These are phyloP conservation scores for Timema podura DNA, from an alignment of 2,888 invertebrate genomes.

Conservation along the genomic window DNA sequence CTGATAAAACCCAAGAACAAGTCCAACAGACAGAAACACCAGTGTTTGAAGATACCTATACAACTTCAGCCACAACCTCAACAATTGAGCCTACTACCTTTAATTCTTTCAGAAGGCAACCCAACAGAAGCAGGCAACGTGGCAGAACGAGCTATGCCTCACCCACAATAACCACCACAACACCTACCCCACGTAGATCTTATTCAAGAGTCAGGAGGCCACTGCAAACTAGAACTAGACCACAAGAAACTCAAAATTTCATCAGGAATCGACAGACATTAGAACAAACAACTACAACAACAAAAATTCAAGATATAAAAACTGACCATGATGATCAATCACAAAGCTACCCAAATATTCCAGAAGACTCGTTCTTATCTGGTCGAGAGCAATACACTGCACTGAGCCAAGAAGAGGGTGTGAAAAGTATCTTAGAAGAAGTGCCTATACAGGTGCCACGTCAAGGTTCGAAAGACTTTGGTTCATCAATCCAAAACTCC, in stretches of 20 bases:
- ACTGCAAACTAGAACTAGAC: conserved; percentile 35
- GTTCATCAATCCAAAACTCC: neutral
- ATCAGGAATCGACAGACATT: conserved; percentile 43
- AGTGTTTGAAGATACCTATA: neutral
- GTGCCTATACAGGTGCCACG: too few species aligned
- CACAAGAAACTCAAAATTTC: too few species aligned
- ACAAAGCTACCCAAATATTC: too few species aligned
- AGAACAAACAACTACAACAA: conserved; percentile 36
- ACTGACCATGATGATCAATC: conserved; percentile 37
- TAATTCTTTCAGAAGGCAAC: conserved; percentile 6
- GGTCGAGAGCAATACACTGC: too few species aligned
- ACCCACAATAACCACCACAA: conserved; percentile 24
- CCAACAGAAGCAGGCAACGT: conserved; percentile 8
- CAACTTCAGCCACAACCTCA: conserved; percentile 9
- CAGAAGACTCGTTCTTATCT: too few species aligned
- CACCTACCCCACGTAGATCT: conserved; percentile 34
- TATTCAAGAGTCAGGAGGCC: conserved; percentile 39
- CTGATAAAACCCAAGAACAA: too few species aligned
- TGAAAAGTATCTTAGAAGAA: too few species aligned
- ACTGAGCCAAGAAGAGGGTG: too few species aligned
- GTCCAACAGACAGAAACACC: too few species aligned
- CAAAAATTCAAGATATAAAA: conserved; percentile 42
- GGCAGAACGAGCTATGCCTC: conserved; percentile 4
- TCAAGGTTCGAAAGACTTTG: too few species aligned
- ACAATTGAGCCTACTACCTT: conserved; percentile 16